phyloP scores from a whole-genome alignment of 37 sponge, comb jelly and placozoan genomes.

The Crambe crambe region DNA sequence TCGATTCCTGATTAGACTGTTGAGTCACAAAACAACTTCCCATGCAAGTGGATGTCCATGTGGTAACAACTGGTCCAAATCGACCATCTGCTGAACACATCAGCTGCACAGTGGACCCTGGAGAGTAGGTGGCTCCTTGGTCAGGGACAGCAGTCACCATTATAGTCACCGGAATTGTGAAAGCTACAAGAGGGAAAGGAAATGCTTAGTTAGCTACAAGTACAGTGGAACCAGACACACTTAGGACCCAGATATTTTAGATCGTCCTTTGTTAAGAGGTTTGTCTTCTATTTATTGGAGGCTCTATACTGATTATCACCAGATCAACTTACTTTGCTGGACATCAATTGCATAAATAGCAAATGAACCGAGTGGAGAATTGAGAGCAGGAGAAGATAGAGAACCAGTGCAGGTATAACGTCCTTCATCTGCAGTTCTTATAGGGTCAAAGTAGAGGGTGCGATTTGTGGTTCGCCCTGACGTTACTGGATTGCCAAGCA shows the following conservation, averaged over 20 bases:
- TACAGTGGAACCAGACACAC: not conserved
- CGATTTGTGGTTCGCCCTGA: not conserved
- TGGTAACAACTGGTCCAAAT: not conserved
- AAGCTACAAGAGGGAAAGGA: slow-evolving; percentile 2
- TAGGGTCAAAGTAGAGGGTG: slow-evolving; percentile 13
- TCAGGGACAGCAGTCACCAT: not conserved
- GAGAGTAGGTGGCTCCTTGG: not conserved
- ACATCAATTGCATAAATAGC: not conserved
- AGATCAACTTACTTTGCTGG: not conserved
- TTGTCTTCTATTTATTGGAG: no score
- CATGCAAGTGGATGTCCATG: slow-evolving; percentile 13
- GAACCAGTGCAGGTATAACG: not conserved
- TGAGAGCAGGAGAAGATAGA: not conserved
- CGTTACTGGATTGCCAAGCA: not conserved
- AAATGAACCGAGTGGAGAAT: not conserved
- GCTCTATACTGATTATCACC: no score
- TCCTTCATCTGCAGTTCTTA: slow-evolving; percentile 3
- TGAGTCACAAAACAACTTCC: slow-evolving; percentile 13
- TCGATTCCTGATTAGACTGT: not conserved
- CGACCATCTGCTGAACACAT: not conserved
- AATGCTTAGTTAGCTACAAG: not conserved
- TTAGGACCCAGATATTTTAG: no score
- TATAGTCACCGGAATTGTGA: not conserved
- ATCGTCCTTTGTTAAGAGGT: no score
- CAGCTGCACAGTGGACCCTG: slow-evolving; percentile 14